Percentiles rank a stretch among this genome's conserved stretches.
phyloP scores from a whole-genome alignment of 2,113 vertebrate species.

The Muscicapa adusta region DNA sequence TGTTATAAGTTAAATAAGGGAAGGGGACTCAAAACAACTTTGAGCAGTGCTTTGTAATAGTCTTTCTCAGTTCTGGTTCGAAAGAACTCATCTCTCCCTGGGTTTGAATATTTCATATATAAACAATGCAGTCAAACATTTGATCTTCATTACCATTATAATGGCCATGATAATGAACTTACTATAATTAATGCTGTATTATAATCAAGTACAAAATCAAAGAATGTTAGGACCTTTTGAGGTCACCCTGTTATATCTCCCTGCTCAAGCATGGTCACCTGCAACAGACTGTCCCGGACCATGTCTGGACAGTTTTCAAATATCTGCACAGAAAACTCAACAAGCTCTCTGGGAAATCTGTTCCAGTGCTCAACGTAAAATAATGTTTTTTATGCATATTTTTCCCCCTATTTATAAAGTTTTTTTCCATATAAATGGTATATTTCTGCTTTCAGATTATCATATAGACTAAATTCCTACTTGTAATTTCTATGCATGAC shows the following conservation, averaged over 20 bases:
- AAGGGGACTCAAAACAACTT: not conserved
- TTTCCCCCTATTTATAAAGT: not conserved
- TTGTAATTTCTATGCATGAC: not conserved
- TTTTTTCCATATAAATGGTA: not conserved
- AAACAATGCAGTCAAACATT: not conserved
- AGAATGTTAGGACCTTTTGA: not conserved
- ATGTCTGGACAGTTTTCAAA: not conserved
- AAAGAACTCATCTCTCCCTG: not conserved
- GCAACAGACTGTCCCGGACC: rapidly evolving
- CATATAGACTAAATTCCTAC: not conserved
- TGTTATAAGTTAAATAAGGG: not conserved
- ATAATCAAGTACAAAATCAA: not conserved
- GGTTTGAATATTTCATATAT: not conserved
- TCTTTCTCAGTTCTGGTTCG: not conserved
- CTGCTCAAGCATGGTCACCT: not conserved
- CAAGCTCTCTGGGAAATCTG: not conserved
- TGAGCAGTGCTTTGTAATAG: not conserved
- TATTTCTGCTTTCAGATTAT: not conserved
- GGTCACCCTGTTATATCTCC: not conserved
- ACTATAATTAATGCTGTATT: not conserved
- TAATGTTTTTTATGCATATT: not conserved
- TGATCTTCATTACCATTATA: not conserved
- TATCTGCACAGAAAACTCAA: not conserved
- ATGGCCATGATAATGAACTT: not conserved
- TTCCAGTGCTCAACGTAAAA: not conserved